A percentile compares a stretch with the other conserved stretches of the same genome.
Evolutionary conservation across 2,888 invertebrate species (phyloP).

Genomic region (Pachymerium ferrugineum): DNA sequence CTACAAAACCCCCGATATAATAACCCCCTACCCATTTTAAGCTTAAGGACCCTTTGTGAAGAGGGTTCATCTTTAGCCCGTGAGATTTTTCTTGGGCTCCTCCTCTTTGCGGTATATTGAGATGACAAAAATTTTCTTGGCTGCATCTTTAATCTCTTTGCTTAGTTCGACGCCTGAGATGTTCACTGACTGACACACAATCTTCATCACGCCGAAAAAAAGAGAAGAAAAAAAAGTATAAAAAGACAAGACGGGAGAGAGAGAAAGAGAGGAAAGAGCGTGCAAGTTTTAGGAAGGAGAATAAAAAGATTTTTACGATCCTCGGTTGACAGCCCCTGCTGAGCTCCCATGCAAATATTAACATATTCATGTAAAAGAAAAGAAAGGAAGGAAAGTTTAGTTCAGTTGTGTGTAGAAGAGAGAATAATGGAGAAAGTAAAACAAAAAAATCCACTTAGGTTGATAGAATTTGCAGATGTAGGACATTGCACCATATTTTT

Average conservation of each 20-base stretch:
- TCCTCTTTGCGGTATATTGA: constrained; percentile 23
- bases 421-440: constrained; percentile 27
- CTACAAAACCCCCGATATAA: not conserved
- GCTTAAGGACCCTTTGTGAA: not conserved
- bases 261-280: constrained; percentile 12
- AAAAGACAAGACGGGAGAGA: not conserved
- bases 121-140: constrained; percentile 19
- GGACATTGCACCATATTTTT: constrained; percentile 17
- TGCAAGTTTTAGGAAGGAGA: constrained; percentile 27
- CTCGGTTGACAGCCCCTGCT: constrained; percentile 25
- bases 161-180: constrained; percentile 22
- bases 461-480: constrained; percentile 27
- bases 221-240: constrained; percentile 19
- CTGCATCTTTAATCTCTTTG: constrained; percentile 22
- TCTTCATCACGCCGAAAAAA: constrained; percentile 4
- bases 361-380: constrained; percentile 25
- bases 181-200: constrained; percentile 22
- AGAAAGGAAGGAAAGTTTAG: constrained; percentile 15
- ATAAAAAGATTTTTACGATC: constrained; percentile 25
- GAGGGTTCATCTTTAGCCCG: constrained; percentile 4
- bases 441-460: constrained; percentile 27
- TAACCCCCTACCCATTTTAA: not conserved
- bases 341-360: constrained; percentile 27
- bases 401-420: constrained; percentile 17
- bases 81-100: not conserved